Evolutionary conservation across 2,113 vertebrate genomes (phyloP).

Genomic region (Thalassoma bifasciatum): DNA sequence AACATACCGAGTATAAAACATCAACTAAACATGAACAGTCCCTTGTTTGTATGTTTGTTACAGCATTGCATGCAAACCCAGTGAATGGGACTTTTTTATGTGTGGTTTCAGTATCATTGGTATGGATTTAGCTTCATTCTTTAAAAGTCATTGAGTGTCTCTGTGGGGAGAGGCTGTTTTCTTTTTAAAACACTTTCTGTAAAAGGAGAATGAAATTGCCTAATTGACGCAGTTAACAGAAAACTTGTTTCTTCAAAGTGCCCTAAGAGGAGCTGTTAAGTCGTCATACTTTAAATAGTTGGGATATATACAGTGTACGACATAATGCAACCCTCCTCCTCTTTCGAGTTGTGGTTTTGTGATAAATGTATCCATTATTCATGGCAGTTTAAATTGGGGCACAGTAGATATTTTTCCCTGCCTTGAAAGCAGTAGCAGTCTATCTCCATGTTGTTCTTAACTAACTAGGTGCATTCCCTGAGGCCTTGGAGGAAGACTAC

Average conservation of each 20-base stretch:
- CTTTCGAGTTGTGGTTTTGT: slow-evolving; percentile 24
- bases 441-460: slow-evolving; percentile 66
- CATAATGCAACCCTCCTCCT: slow-evolving; percentile 7
- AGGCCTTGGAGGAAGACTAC: slow-evolving; percentile 63
- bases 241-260: neutral
- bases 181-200: neutral
- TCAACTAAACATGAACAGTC: no score
- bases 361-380: slow-evolving; percentile 68
- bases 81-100: no score
- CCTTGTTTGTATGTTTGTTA: no score
- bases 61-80: no score
- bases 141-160: no score
- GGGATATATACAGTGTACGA: neutral
- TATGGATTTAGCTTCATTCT: no score
- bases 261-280: neutral
- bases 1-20: no score
- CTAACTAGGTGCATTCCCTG: slow-evolving; percentile 72
- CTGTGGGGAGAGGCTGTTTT: neutral
- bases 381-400: slow-evolving; percentile 68
- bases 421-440: slow-evolving; percentile 60
- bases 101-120: no score
- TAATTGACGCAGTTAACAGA: neutral
- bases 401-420: slow-evolving; percentile 49
- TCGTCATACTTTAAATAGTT: neutral
- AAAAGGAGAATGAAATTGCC: no score